Percentiles rank a stretch among this genome's conserved stretches.
phyloP scores from a whole-genome alignment of 2,113 vertebrate genomes.

The Hemiscyllium ocellatum region DNA sequence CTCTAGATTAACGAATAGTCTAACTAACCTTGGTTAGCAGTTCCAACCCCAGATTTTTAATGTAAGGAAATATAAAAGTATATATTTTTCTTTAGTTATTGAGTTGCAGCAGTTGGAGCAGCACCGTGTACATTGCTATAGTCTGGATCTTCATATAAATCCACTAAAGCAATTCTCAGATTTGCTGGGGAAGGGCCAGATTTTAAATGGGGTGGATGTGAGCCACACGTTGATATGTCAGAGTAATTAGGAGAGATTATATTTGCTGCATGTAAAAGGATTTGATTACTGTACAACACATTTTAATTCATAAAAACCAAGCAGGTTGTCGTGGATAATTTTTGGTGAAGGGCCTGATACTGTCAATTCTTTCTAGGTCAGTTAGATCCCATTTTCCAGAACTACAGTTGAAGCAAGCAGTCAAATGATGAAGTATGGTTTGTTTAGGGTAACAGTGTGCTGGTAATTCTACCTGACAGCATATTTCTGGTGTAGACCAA shows the following conservation, averaged over 20 bases:
- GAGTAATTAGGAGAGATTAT: conserved; percentile 10
- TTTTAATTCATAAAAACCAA: conserved; percentile 19
- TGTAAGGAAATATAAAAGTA: neutral
- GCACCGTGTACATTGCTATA: neutral
- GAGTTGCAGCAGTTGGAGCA: neutral
- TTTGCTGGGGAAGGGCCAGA: neutral
- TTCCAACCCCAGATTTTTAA: no score
- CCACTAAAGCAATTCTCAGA: neutral
- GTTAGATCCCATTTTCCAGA: neutral
- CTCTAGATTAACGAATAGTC: neutral
- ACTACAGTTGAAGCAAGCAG: neutral
- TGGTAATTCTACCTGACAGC: neutral
- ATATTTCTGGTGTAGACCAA: neutral
- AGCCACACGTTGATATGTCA: neutral
- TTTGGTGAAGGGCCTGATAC: neutral
- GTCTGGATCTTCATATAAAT: neutral
- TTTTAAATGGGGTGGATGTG: neutral
- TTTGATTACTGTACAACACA: conserved; percentile 23
- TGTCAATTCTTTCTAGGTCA: neutral
- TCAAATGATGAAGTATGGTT: neutral
- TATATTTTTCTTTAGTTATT: neutral
- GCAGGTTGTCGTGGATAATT: neutral
- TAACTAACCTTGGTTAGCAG: neutral
- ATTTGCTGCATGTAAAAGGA: neutral
- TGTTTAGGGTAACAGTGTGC: neutral